Conservation (phyloP, 2,888 invertebrate genomes). For the Stenchaetothrips biformis region DNA sequence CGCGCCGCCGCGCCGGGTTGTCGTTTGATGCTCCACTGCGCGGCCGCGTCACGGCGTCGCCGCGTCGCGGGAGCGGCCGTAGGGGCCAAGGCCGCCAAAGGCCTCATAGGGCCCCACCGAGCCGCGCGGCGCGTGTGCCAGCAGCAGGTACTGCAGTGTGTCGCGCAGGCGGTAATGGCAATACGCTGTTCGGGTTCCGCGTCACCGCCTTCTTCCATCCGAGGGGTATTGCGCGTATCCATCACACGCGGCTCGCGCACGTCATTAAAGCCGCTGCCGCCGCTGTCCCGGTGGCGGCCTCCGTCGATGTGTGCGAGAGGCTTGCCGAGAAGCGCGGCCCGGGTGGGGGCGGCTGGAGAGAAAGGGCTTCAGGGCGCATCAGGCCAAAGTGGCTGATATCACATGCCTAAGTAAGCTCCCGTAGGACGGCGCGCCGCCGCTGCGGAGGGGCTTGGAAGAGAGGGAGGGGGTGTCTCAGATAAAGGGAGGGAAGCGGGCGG, state of each 20-base stretch:
- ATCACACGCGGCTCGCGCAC: background rate
- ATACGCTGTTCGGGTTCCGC: too few relatives aligned
- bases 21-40: too few relatives aligned
- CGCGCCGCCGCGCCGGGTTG: background rate
- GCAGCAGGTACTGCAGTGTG: too few relatives aligned
- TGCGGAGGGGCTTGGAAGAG: background rate
- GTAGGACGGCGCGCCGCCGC: background rate
- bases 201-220: too few relatives aligned
- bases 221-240: too few relatives aligned
- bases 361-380: background rate
- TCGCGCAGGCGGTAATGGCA: too few relatives aligned
- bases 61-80: too few relatives aligned
- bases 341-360: background rate
- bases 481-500: background rate
- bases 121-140: too few relatives aligned
- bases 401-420: slow-evolving; percentile 20
- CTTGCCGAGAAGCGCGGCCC: background rate
- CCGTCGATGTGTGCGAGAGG: background rate
- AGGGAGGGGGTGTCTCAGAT: background rate
- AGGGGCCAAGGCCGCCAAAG: too few relatives aligned
- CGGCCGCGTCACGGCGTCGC: too few relatives aligned
- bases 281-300: too few relatives aligned
- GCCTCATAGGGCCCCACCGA: too few relatives aligned
- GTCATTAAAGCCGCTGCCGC: background rate
- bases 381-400: slow-evolving; percentile 16